These are phyloP conservation scores for Champsocephalus esox DNA, from an alignment of 2,797 vertebrate genomes.

Conservation along the genomic window DNA sequence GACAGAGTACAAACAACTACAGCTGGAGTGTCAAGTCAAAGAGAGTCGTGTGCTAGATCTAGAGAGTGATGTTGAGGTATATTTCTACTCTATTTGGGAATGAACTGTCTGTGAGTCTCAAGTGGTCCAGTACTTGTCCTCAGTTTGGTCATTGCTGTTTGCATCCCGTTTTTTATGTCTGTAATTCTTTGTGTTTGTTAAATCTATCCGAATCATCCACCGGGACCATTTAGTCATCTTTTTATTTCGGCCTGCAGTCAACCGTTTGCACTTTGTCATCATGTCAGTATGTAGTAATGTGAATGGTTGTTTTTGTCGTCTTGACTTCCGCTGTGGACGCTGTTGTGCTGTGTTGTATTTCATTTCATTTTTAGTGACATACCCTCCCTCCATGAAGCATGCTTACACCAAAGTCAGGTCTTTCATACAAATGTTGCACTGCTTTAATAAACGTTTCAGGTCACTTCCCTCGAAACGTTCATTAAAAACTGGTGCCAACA, in stretches of 20 bases:
- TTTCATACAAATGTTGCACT: constrained; percentile 60
- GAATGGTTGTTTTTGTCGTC: constrained; percentile 49
- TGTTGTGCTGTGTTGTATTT: constrained; percentile 62
- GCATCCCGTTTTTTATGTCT: constrained; percentile 36
- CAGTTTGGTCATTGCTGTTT: constrained; percentile 61
- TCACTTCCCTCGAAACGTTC: constrained; percentile 7
- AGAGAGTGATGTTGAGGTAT: constrained; percentile 89
- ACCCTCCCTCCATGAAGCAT: constrained; percentile 70
- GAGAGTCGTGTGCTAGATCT: constrained; percentile 85
- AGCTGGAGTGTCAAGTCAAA: constrained; percentile 87
- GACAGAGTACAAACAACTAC: constrained; percentile 89
- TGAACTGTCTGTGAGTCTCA: constrained; percentile 73
- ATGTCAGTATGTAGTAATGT: constrained; percentile 44
- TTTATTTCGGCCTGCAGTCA: constrained; percentile 56
- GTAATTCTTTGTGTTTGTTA: constrained; percentile 41
- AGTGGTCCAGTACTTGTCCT: constrained; percentile 62
- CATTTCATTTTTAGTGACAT: constrained; percentile 53
- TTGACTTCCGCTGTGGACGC: constrained; percentile 46
- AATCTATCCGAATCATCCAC: constrained; percentile 15
- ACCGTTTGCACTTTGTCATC: constrained; percentile 56
- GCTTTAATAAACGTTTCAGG: constrained; percentile 5
- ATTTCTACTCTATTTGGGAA: constrained; percentile 72
- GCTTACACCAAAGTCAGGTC: constrained; percentile 56
- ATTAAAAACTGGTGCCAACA: constrained; percentile 7
- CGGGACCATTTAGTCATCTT: constrained; percentile 12